Conservation (phyloP, 1,140 invertebrate species). For the Anoplolepis gracilipes region DNA sequence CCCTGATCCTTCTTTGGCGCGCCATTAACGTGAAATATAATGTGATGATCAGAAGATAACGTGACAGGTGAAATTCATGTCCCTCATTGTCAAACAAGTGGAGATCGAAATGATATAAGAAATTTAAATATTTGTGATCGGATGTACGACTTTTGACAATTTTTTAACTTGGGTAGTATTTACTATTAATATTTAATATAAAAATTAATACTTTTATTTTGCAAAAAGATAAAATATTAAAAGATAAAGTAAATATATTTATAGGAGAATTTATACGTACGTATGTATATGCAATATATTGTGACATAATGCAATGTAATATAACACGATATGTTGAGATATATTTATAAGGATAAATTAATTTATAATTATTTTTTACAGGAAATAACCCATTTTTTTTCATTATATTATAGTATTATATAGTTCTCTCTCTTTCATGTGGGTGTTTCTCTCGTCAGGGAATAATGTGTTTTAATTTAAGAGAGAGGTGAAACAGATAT, state of each 20-base stretch:
- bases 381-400: not conserved
- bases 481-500: conserved; percentile 32
- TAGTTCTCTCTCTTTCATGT: not conserved
- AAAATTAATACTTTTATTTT: conserved; percentile 3
- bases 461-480: conserved; percentile 43
- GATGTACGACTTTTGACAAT: not conserved
- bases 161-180: not conserved
- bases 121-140: not conserved
- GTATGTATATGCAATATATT: not conserved
- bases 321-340: no score
- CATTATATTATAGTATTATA: not conserved
- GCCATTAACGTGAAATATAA: conserved; percentile 34
- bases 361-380: conserved; percentile 2
- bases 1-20: not conserved
- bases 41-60: conserved; percentile 8
- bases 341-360: not conserved
- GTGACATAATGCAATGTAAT: no score
- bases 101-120: not conserved
- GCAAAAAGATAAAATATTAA: not conserved
- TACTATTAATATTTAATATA: not conserved
- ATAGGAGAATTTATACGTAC: not conserved
- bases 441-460: not conserved
- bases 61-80: conserved; percentile 30
- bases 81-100: not conserved
- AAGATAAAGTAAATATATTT: no score